Evolutionary conservation across 2,888 invertebrate species (phyloP).

Genomic region (Perizoma flavofasciatum): DNA sequence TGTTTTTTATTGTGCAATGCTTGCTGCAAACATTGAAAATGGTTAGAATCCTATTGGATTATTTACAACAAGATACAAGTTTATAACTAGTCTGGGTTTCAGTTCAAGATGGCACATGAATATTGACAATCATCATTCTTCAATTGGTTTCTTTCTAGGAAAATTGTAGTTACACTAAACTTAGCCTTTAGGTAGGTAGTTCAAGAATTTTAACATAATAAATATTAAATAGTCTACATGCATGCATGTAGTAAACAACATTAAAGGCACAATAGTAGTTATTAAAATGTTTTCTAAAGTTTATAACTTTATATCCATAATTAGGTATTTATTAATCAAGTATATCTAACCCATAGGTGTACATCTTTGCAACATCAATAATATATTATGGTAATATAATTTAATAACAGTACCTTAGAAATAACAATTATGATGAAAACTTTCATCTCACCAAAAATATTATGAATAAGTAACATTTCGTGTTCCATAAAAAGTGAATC

Average conservation of each 20-base stretch:
- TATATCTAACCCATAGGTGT: slow-evolving; percentile 5
- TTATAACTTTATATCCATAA: slow-evolving; percentile 14
- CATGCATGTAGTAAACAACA: slow-evolving; percentile 12
- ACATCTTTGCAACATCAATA: slow-evolving; percentile 36
- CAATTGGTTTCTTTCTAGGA: background rate
- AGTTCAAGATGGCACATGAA: background rate
- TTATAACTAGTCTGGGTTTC: background rate
- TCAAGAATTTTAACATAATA: slow-evolving; percentile 10
- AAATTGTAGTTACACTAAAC: slow-evolving; percentile 1
- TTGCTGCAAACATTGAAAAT: too few species aligned
- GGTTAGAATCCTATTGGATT: too few species aligned
- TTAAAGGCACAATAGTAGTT: slow-evolving; percentile 27
- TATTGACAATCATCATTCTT: slow-evolving; percentile 10
- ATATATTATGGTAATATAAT: slow-evolving; percentile 29
- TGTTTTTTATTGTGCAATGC: background rate
- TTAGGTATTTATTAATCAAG: slow-evolving; percentile 16
- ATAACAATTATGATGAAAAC: slow-evolving; percentile 6
- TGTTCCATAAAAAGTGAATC: slow-evolving; percentile 13
- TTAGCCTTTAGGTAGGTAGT: too few species aligned
- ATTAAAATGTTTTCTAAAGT: slow-evolving; percentile 17
- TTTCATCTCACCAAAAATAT: slow-evolving; percentile 3
- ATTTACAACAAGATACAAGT: too few species aligned
- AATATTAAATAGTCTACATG: slow-evolving; percentile 15
- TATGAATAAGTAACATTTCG: background rate
- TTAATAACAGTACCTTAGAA: slow-evolving; percentile 9